Conservation (phyloP, 2,888 invertebrate species). For the Amiota mariae region DNA sequence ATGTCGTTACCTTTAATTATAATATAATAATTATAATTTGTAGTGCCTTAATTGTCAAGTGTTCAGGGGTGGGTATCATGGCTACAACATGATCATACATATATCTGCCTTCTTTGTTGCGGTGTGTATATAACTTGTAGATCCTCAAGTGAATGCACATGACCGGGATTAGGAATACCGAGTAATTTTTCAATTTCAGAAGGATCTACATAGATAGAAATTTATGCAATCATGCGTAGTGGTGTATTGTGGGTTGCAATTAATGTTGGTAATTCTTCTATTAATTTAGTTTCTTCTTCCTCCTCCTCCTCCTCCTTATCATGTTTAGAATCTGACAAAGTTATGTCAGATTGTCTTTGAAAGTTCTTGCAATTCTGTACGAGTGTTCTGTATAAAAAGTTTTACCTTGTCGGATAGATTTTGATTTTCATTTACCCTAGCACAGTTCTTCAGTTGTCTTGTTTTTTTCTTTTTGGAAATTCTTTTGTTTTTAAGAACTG, state of each 20-base stretch:
- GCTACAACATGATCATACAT: constrained; percentile 63
- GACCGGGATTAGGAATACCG: constrained; percentile 39
- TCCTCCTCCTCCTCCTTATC: too few relatives aligned
- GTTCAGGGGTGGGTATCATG: constrained; percentile 40
- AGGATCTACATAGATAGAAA: constrained; percentile 35
- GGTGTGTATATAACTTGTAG: constrained; percentile 58
- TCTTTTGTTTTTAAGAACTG: too few relatives aligned
- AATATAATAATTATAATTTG: too few relatives aligned
- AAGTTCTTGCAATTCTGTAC: background rate
- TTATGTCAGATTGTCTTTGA: too few relatives aligned
- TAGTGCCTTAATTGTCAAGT: background rate
- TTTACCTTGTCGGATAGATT: too few relatives aligned
- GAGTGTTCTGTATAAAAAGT: background rate
- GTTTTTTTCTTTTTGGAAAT: too few relatives aligned
- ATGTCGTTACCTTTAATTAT: too few relatives aligned
- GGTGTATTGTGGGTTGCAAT: constrained; percentile 47
- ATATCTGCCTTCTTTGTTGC: constrained; percentile 60
- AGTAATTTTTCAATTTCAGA: constrained; percentile 49
- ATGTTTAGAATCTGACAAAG: too few relatives aligned
- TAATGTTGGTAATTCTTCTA: constrained; percentile 46
- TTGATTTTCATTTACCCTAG: too few relatives aligned
- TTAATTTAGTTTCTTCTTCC: constrained; percentile 30
- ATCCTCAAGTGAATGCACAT: constrained; percentile 55
- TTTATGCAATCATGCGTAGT: constrained; percentile 40
- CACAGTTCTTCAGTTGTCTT: too few relatives aligned